Percentiles rank a stretch among this genome's conserved stretches.
Conservation (phyloP, 64 coral and sea anemone species). For the Acropora yongei region DNA sequence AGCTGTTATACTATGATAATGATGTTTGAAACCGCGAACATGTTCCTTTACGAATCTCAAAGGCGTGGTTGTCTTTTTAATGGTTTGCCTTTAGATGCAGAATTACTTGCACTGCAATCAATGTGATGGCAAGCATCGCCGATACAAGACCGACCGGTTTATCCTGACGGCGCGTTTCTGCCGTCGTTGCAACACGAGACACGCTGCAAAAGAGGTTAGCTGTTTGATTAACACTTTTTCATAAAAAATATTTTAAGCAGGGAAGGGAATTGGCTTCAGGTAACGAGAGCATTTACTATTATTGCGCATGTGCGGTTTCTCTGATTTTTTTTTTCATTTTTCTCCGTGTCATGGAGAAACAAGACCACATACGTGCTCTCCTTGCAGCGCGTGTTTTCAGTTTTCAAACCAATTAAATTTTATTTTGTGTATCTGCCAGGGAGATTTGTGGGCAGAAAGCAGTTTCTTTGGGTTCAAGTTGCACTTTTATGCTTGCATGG, state of each 20-base stretch:
- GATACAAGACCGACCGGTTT: slow-evolving; percentile 42
- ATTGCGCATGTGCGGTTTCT: too few species aligned
- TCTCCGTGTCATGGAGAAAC: too few species aligned
- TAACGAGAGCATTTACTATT: too few species aligned
- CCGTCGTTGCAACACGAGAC: slow-evolving; percentile 42
- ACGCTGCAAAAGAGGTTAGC: slow-evolving; percentile 65
- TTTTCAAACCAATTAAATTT: too few species aligned
- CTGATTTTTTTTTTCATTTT: too few species aligned
- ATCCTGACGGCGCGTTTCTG: slow-evolving; percentile 41
- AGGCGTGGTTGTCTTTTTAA: neutral
- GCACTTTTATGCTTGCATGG: slow-evolving; percentile 67
- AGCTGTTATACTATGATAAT: too few species aligned
- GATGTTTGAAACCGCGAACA: too few species aligned
- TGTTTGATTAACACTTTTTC: neutral
- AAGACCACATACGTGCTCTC: too few species aligned
- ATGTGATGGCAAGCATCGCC: slow-evolving; percentile 55
- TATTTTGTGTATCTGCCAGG: slow-evolving; percentile 10
- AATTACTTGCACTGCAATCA: slow-evolving; percentile 41
- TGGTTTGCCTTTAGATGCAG: slow-evolving; percentile 18
- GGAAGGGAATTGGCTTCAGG: too few species aligned
- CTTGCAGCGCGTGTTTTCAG: too few species aligned
- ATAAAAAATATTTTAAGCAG: too few species aligned
- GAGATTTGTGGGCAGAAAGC: slow-evolving; percentile 67
- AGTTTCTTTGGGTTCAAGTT: slow-evolving; percentile 30
- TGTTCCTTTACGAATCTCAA: too few species aligned